Percentiles rank a stretch among this genome's conserved stretches.
These are phyloP conservation scores for Idaea aversata DNA, from an alignment of 2,888 invertebrate species.

Conservation along the genomic window DNA sequence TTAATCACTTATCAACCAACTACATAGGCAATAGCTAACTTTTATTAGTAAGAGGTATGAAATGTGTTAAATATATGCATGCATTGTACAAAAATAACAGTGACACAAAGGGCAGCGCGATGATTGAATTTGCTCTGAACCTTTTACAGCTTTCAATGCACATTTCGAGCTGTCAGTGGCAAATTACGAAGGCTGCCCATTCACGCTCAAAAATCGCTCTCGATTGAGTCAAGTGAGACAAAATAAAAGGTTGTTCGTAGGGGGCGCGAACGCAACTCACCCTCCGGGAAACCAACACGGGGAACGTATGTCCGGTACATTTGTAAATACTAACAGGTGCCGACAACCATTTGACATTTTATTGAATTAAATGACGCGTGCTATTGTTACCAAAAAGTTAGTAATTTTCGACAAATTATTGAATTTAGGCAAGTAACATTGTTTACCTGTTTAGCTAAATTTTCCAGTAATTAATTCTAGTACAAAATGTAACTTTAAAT, in stretches of 20 bases:
- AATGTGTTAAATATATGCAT: not conserved
- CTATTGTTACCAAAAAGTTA: slow-evolving; percentile 46
- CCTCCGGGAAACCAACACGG: slow-evolving; percentile 62
- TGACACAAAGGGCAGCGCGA: slow-evolving; percentile 39
- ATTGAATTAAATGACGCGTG: slow-evolving; percentile 70
- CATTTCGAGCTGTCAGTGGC: slow-evolving; percentile 73
- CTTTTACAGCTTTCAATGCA: slow-evolving; percentile 75
- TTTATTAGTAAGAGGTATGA: not conserved
- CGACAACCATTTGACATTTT: slow-evolving; percentile 71
- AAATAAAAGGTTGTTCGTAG: slow-evolving; percentile 76
- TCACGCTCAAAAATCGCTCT: slow-evolving; percentile 78
- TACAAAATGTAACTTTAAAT: not conserved
- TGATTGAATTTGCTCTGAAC: slow-evolving; percentile 71
- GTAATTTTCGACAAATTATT: slow-evolving; percentile 21
- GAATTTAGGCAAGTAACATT: not conserved
- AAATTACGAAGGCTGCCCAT: slow-evolving; percentile 76
- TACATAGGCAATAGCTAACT: not conserved
- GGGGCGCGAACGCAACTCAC: slow-evolving; percentile 48
- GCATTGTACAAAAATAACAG: slow-evolving; percentile 33
- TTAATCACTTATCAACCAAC: not conserved
- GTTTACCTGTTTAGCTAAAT: slow-evolving; percentile 19
- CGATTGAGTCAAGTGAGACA: slow-evolving; percentile 77
- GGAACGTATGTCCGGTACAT: slow-evolving; percentile 76
- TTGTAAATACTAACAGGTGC: slow-evolving; percentile 74
- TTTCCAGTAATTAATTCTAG: slow-evolving; percentile 1